Conservation (phyloP, 2,113 vertebrate species). For the Mesembrinibis cayennensis region DNA sequence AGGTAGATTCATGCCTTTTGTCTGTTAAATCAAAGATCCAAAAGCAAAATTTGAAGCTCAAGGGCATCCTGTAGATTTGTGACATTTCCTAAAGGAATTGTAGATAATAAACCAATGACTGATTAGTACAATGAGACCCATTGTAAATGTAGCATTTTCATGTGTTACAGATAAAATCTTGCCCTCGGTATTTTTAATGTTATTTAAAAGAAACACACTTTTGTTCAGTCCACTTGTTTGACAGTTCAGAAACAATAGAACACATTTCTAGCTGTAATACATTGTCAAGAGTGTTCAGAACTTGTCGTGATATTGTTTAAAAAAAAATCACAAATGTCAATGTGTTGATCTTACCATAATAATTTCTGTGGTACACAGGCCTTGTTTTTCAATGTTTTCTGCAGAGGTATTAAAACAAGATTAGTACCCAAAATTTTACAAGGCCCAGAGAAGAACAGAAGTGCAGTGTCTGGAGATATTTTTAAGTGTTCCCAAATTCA, state of each 20-base stretch:
- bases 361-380: background rate
- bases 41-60: slow-evolving; percentile 40
- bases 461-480: background rate
- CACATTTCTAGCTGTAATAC: background rate
- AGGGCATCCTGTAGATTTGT: slow-evolving; percentile 43
- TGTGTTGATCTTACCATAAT: background rate
- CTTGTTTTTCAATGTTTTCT: background rate
- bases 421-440: background rate
- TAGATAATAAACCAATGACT: slow-evolving; percentile 18
- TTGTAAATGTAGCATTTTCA: slow-evolving; percentile 10
- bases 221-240: background rate
- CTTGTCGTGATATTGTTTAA: background rate
- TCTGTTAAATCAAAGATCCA: slow-evolving; percentile 41
- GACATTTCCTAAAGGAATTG: slow-evolving; percentile 46
- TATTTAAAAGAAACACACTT: background rate
- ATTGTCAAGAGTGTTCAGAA: background rate
- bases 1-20: slow-evolving; percentile 32
- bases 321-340: background rate
- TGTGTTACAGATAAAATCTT: background rate
- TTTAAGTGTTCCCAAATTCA: background rate
- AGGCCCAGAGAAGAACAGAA: background rate
- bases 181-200: background rate
- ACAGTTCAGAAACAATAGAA: background rate
- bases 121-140: background rate
- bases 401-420: background rate